Conservation (phyloP, 2,113 vertebrate species). For the Pomatostomus ruficeps region DNA sequence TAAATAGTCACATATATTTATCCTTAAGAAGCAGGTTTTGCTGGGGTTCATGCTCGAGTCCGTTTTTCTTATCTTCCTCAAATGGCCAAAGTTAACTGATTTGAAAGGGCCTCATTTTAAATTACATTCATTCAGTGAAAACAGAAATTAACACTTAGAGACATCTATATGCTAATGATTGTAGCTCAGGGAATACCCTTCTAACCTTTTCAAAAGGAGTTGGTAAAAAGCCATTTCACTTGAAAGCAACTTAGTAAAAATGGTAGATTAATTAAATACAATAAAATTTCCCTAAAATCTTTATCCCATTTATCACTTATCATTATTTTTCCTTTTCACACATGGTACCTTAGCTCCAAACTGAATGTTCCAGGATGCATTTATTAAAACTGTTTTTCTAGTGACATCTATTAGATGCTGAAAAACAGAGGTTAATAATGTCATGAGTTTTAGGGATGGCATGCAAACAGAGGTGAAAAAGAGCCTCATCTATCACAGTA, state of each 20-base stretch:
- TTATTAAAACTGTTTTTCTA: conserved; percentile 58
- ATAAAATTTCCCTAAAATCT: conserved; percentile 74
- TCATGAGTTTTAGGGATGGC: conserved; percentile 27
- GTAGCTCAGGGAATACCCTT: conserved; percentile 81
- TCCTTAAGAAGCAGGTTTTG: conserved; percentile 68
- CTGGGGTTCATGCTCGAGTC: conserved; percentile 65
- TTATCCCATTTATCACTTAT: conserved; percentile 71
- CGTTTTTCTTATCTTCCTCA: conserved; percentile 74
- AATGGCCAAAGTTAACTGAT: conserved; percentile 77
- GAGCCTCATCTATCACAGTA: not conserved
- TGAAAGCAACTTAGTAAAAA: conserved; percentile 79
- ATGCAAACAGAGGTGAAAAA: conserved; percentile 36
- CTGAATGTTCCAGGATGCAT: conserved; percentile 33
- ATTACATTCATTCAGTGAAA: conserved; percentile 80
- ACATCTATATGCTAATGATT: conserved; percentile 83
- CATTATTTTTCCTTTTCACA: conserved; percentile 59
- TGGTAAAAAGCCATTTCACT: conserved; percentile 80
- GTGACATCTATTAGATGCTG: conserved; percentile 55
- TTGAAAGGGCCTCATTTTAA: conserved; percentile 79
- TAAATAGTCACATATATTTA: conserved; percentile 56
- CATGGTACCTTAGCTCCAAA: conserved; percentile 45
- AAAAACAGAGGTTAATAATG: conserved; percentile 54
- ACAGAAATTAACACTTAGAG: conserved; percentile 82
- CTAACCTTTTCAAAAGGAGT: conserved; percentile 78
- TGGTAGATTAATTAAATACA: conserved; percentile 81